Conservation (phyloP, 2,113 vertebrate genomes). For the Lethenteron camtschaticum region DNA sequence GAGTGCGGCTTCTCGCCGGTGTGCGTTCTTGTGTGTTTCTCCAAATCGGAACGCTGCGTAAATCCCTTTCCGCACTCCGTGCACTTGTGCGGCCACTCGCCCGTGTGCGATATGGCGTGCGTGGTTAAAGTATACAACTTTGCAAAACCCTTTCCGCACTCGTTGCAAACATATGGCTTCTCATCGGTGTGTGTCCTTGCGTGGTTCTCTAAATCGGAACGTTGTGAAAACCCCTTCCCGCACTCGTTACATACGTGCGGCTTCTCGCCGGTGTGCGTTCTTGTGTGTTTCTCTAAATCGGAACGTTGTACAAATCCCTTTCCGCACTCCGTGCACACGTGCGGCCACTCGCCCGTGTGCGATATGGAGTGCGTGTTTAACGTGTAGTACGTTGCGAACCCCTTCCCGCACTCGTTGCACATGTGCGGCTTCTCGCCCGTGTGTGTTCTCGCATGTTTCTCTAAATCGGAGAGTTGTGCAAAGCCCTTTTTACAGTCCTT, state of each 20-base stretch:
- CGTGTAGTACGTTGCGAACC: too few relatives aligned
- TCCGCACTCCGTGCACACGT: too few relatives aligned
- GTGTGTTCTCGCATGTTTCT: too few relatives aligned
- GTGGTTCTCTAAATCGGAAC: conserved; percentile 43
- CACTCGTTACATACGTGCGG: neutral
- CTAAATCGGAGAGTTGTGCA: too few relatives aligned
- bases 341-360: too few relatives aligned
- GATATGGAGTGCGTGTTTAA: too few relatives aligned
- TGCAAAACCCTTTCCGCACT: conserved; percentile 14
- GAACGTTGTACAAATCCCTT: too few relatives aligned
- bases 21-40: neutral
- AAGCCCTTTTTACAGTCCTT: too few relatives aligned
- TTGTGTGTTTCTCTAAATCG: too few relatives aligned
- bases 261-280: too few relatives aligned
- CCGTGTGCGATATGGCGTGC: neutral
- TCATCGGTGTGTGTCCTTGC: conserved; percentile 47
- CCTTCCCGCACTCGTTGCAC: too few relatives aligned
- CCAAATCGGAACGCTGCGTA: neutral
- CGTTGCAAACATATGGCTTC: conserved; percentile 46
- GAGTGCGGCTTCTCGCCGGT: neutral
- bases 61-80: conserved; percentile 1
- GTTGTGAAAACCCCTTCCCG: conserved; percentile 43
- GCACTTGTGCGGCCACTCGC: conserved; percentile 3
- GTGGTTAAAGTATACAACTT: neutral
- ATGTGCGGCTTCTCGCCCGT: too few relatives aligned